These are phyloP conservation scores for Argynnis bischoffii DNA, from an alignment of 2,888 invertebrate species.

Conservation along the genomic window DNA sequence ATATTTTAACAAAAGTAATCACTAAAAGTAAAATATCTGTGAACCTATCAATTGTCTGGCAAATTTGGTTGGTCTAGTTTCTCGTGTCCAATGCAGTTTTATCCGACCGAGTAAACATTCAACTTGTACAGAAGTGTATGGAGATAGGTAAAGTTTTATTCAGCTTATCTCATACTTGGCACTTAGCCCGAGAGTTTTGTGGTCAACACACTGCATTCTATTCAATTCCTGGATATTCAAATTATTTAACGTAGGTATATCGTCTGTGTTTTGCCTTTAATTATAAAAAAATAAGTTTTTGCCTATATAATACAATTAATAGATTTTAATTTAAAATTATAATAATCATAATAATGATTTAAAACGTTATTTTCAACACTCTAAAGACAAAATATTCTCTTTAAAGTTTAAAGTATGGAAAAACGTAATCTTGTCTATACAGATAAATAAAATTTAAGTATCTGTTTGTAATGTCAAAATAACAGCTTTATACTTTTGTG, in stretches of 20 bases:
- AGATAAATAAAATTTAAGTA: no score
- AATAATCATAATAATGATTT: no score
- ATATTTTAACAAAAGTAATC: background rate
- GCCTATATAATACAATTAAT: no score
- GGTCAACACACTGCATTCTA: slow-evolving; percentile 14
- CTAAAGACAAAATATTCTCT: no score
- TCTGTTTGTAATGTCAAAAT: no score
- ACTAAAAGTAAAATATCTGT: slow-evolving; percentile 3
- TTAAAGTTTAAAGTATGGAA: no score
- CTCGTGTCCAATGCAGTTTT: slow-evolving; percentile 28
- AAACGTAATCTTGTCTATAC: no score
- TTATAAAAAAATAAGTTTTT: no score
- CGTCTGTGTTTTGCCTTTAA: no score
- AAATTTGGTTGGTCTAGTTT: slow-evolving; percentile 24
- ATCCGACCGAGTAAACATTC: slow-evolving; percentile 33
- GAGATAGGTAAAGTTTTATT: slow-evolving; percentile 30
- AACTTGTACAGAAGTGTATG: slow-evolving; percentile 17
- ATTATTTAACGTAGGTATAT: background rate
- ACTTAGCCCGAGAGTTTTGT: slow-evolving; percentile 14
- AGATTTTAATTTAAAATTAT: no score
- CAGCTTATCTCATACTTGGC: slow-evolving; percentile 24
- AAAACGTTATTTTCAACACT: no score
- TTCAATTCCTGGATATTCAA: slow-evolving; percentile 6
- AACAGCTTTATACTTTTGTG: no score
- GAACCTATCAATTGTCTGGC: slow-evolving; percentile 13